A percentile compares a stretch with the other conserved stretches of the same genome.
Evolutionary conservation across 2,888 invertebrate genomes (phyloP).

Genomic region (Zaprionus lineosus): DNA sequence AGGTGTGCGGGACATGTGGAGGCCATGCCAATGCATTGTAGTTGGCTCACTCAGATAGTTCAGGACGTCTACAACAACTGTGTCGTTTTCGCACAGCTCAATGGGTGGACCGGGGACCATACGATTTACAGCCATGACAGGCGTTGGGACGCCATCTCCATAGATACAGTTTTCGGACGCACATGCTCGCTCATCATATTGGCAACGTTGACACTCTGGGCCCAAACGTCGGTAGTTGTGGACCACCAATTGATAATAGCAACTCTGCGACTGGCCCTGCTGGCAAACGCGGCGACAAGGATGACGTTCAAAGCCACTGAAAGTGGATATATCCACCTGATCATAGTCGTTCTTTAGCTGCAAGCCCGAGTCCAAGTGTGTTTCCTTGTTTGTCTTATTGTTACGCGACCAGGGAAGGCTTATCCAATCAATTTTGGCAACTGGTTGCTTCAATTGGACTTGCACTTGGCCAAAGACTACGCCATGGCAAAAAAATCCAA

Average conservation of each 20-base stretch:
- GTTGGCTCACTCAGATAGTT: conserved; percentile 77
- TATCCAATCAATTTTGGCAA: conserved; percentile 45
- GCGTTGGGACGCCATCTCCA: conserved; percentile 76
- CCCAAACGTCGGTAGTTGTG: conserved; percentile 79
- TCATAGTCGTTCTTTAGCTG: conserved; percentile 53
- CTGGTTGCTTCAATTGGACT: not conserved
- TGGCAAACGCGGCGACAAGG: conserved; percentile 79
- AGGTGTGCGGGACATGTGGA: conserved; percentile 75
- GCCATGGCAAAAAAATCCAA: conserved; percentile 8
- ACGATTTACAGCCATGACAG: conserved; percentile 80
- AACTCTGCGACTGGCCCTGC: conserved; percentile 68
- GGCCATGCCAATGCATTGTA: conserved; percentile 81
- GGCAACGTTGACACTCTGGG: conserved; percentile 75
- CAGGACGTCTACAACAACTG: conserved; percentile 77
- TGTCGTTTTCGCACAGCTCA: conserved; percentile 80
- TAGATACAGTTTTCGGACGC: conserved; percentile 74
- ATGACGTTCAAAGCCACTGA: conserved; percentile 69
- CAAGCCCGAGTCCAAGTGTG: not conserved
- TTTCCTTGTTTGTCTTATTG: conserved; percentile 46
- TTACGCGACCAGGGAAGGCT: conserved; percentile 43
- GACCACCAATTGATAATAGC: conserved; percentile 79
- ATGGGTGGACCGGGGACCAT: conserved; percentile 79
- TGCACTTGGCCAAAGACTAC: not conserved
- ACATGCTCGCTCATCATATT: conserved; percentile 68
- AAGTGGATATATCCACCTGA: conserved; percentile 51